Base-by-base conservation (phyloP, 2,113 vertebrate genomes). In the Onychorhynchus coronatus region DNA sequence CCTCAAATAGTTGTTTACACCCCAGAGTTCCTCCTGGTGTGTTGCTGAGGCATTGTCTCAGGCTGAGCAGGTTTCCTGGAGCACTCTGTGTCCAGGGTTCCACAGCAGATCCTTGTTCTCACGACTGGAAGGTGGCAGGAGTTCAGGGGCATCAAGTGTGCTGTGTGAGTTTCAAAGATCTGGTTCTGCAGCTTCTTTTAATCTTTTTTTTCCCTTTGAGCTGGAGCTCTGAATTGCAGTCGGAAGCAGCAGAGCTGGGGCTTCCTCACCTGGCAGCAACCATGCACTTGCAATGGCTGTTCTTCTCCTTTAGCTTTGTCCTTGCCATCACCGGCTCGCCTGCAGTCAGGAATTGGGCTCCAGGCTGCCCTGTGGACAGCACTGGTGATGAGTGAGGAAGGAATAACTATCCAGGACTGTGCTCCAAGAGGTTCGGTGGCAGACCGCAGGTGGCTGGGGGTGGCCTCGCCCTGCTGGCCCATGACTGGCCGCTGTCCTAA, bases 1-100 rank as follows among this genome's bases (percentile, higher is more conserved):
- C 91, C 62, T 86, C 28, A 75, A 89, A 74, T 49, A 76, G 59
- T 44, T 97, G 90, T 92, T 94, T 96, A 56, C 93, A 96, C 92
- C 95, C 95, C 16, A 11, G 13, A 78, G 96, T 88, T 94, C 93
- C 86, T 95, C 20, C 52, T 61, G 15, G 76, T 87, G 89, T 39
- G 76, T n/a, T 44, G 81, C 88, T 88, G 18, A 46, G 63, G 82
- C 82, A 59, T 86, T 95, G 92, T 83, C 71, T 71, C 0, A 17
- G 37, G 5, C 63, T 0, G 14, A 44, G 66, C 63, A 35, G 72
- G 85, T 91, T 92, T 93, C 91, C 89, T 91, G 90, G 30, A 31
- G 39, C 14, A 66, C 42, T 11, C 84, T 84, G 73, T 78, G 86
- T 41, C 12, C 50, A 14, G 91, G 55, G 46, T 92, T 86, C 85